phyloP scores from a whole-genome alignment of 2,888 invertebrate species.

The Cataglyphis albicans region DNA sequence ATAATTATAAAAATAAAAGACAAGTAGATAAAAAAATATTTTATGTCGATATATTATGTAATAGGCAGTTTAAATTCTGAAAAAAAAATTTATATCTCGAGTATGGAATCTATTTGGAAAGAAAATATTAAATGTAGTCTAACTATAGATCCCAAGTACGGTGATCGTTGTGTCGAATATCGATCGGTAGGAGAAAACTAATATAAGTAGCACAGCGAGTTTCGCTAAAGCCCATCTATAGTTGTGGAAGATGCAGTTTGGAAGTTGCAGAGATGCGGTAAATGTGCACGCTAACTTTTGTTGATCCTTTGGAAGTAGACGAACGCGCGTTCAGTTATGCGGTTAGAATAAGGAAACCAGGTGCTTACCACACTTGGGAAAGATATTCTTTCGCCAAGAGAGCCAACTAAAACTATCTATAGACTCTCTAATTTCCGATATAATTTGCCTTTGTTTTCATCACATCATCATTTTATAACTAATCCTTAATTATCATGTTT shows the following conservation, averaged over 20 bases:
- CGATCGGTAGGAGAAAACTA: conserved; percentile 9
- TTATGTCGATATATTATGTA: neutral
- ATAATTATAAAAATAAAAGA: neutral
- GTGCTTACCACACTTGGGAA: neutral
- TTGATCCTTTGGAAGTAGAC: conserved; percentile 53
- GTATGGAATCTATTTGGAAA: conserved; percentile 20
- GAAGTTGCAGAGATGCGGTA: conserved; percentile 47
- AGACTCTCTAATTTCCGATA: conserved; percentile 57
- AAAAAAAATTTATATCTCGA: neutral
- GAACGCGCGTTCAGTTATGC: conserved; percentile 38
- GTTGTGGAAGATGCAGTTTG: conserved; percentile 38
- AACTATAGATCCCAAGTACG: neutral
- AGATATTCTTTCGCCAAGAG: conserved; percentile 42
- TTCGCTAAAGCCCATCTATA: conserved; percentile 34
- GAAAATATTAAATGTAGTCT: conserved; percentile 36
- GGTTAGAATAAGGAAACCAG: conserved; percentile 3
- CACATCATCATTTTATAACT: neutral
- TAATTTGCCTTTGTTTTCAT: conserved; percentile 57
- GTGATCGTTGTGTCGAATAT: conserved; percentile 34
- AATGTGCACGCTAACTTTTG: conserved; percentile 60
- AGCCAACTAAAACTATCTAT: conserved; percentile 73
- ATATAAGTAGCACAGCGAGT: conserved; percentile 14
- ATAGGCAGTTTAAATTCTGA: neutral
- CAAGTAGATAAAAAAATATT: neutral
- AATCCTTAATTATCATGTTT: neutral